phyloP scores from a whole-genome alignment of 2,113 vertebrate genomes.

The Neotragus moschatus region DNA sequence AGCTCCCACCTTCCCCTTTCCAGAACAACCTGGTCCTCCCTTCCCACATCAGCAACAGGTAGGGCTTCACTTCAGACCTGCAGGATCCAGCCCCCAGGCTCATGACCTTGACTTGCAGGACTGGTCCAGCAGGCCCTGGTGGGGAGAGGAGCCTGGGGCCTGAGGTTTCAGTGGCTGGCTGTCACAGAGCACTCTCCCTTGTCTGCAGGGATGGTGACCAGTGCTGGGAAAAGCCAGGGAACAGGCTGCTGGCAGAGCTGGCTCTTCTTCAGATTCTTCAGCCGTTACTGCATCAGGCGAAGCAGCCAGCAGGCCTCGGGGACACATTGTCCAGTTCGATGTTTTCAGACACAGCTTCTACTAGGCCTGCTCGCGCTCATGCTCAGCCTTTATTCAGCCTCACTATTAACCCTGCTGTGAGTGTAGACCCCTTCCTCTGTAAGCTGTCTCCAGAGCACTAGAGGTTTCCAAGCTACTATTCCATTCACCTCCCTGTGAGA shows the following conservation, averaged over 20 bases:
- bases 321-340: accelerated
- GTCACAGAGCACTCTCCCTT: neutral
- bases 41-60: accelerated
- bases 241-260: neutral
- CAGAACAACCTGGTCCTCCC: neutral
- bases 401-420: accelerated
- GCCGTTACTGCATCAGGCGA: neutral
- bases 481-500: neutral
- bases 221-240: neutral
- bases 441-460: neutral
- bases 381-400: accelerated
- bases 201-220: neutral
- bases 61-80: neutral
- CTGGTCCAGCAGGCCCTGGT: neutral
- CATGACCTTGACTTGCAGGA: neutral
- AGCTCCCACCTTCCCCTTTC: neutral
- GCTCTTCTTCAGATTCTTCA: neutral
- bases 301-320: neutral
- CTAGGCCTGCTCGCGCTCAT: accelerated
- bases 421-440: neutral
- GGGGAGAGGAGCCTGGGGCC: neutral
- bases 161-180: neutral
- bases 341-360: neutral
- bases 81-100: neutral
- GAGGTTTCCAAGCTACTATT: neutral